These are phyloP conservation scores for Antennarius striatus DNA, from an alignment of 2,113 vertebrate genomes.

Conservation along the genomic window DNA sequence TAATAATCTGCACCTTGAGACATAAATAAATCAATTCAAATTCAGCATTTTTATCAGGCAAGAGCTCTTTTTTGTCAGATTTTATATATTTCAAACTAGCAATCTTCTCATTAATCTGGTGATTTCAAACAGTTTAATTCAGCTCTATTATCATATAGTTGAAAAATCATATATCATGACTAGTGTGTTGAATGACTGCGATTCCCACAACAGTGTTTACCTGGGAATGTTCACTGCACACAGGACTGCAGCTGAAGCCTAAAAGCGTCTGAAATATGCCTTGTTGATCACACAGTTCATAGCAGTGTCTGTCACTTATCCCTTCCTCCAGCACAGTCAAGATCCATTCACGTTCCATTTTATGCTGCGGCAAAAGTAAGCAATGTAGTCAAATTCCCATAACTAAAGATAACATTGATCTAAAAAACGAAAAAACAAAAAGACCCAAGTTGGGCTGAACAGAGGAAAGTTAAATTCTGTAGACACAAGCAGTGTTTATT, in stretches of 20 bases:
- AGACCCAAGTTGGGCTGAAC: conserved; percentile 16
- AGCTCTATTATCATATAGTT: too few relatives aligned
- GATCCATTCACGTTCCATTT: conserved; percentile 88
- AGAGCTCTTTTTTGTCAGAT: neutral
- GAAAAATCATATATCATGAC: neutral
- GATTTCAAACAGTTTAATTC: neutral
- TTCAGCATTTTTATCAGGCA: neutral
- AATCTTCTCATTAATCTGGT: neutral
- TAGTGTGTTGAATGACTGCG: neutral
- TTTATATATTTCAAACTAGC: neutral
- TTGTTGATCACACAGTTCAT: conserved; percentile 85
- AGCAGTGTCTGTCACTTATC: conserved; percentile 85
- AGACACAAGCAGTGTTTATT: conserved; percentile 30
- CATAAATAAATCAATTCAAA: neutral
- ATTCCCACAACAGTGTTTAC: conserved; percentile 62
- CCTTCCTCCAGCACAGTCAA: conserved; percentile 85
- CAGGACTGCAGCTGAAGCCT: conserved; percentile 85
- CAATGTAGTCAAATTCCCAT: neutral
- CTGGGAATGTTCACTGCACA: conserved; percentile 84
- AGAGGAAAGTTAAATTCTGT: conserved; percentile 45
- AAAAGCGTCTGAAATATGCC: conserved; percentile 86
- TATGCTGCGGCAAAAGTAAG: conserved; percentile 77
- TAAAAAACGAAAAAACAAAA: conserved; percentile 10
- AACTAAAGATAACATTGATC: conserved; percentile 15
- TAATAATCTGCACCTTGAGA: conserved; percentile 84